A percentile compares a stretch with the other conserved stretches of the same genome.
Conservation (phyloP, 2,888 invertebrate species). For the Blastobasis lacticolella region DNA sequence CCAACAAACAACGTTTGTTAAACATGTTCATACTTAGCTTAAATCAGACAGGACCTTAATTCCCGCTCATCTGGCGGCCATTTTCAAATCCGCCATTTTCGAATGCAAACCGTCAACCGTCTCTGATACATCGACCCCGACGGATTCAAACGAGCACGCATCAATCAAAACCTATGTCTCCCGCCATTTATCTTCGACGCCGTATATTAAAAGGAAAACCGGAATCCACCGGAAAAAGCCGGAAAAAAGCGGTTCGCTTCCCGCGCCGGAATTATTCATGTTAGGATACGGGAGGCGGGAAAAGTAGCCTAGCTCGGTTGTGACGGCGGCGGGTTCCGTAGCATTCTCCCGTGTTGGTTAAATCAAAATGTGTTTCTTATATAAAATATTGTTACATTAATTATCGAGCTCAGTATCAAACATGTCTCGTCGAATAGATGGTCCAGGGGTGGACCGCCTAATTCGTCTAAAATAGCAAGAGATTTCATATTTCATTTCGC, state of each 20-base stretch:
- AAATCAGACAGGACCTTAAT: not conserved
- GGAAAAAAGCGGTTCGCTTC: slow-evolving; percentile 21
- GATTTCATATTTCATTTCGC: too few species aligned
- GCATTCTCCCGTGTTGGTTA: slow-evolving; percentile 1
- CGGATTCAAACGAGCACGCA: slow-evolving; percentile 44
- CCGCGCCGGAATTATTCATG: slow-evolving; percentile 45
- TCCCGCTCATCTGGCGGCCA: not conserved
- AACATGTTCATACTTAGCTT: not conserved
- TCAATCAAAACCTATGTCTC: slow-evolving; percentile 63
- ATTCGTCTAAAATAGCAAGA: too few species aligned
- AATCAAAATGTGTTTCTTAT: not conserved
- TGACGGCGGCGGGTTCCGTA: not conserved
- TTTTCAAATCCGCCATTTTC: not conserved
- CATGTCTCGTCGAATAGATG: too few species aligned
- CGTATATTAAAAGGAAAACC: slow-evolving; percentile 61
- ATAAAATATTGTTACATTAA: not conserved
- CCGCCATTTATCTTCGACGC: slow-evolving; percentile 55
- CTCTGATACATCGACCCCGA: slow-evolving; percentile 12
- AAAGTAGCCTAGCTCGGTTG: not conserved
- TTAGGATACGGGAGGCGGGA: slow-evolving; percentile 12
- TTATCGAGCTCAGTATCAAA: too few species aligned
- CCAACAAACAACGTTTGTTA: too few species aligned
- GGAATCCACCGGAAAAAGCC: slow-evolving; percentile 21
- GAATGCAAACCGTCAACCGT: slow-evolving; percentile 7
- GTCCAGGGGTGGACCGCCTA: too few species aligned